Percentiles rank a stretch among this genome's conserved stretches.
These are phyloP conservation scores for Hirtodrosophila histrioides DNA, from an alignment of 2,888 invertebrate genomes.

Conservation along the genomic window DNA sequence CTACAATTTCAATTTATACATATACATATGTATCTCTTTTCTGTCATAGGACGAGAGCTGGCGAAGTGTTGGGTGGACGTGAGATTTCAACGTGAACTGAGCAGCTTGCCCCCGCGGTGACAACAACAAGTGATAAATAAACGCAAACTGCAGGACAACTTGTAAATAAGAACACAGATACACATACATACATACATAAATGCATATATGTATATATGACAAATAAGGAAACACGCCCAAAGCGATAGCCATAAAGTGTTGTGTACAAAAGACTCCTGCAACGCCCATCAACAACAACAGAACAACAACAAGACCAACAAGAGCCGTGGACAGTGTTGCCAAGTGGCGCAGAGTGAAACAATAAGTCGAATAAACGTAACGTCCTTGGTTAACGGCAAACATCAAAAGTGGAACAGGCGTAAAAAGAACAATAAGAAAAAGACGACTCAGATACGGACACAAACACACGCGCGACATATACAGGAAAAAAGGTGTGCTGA, in stretches of 20 bases:
- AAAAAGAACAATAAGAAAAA: constrained; percentile 54
- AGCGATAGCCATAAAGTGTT: constrained; percentile 46
- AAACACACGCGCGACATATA: constrained; percentile 27
- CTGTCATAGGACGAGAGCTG: neutral
- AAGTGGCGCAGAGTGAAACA: constrained; percentile 53
- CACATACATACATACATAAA: constrained; percentile 7
- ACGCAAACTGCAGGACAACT: constrained; percentile 20
- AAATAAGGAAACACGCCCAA: constrained; percentile 55
- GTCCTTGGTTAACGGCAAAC: constrained; percentile 59
- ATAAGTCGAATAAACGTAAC: constrained; percentile 53
- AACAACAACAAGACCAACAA: constrained; percentile 19
- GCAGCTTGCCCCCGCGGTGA: neutral
- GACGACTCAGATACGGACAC: constrained; percentile 16
- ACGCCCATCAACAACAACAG: constrained; percentile 9
- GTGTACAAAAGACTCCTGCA: constrained; percentile 29
- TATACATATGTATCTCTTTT: neutral
- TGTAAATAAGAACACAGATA: constrained; percentile 28
- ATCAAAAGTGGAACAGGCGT: constrained; percentile 55
- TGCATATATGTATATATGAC: constrained; percentile 19
- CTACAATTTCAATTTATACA: neutral
- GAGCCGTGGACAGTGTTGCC: constrained; percentile 49
- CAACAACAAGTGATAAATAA: constrained; percentile 56
- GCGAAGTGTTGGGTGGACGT: neutral
- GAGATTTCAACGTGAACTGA: constrained; percentile 2
- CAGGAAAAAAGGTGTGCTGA: constrained; percentile 58